Evolutionary conservation across 2,888 invertebrate genomes (phyloP).

Genomic region (Nephrocerus scutellatus): DNA sequence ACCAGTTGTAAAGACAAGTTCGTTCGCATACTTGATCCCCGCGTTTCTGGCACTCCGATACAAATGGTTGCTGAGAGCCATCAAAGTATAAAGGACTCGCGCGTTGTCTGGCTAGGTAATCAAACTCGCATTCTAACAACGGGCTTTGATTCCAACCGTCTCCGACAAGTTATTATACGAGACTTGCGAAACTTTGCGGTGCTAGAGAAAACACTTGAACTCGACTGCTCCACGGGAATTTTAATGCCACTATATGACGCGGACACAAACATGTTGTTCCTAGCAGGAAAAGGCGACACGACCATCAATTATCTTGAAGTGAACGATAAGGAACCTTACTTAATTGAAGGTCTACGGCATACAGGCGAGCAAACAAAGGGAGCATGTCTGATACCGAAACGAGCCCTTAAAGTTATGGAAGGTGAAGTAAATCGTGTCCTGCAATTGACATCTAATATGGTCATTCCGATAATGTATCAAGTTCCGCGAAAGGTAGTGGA

Average conservation of each 20-base stretch:
- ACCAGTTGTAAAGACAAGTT: constrained; percentile 90
- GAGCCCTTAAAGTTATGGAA: constrained; percentile 91
- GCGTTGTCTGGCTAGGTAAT: constrained; percentile 86
- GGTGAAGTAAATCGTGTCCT: constrained; percentile 90
- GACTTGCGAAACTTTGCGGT: constrained; percentile 75
- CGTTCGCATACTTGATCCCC: constrained; percentile 78
- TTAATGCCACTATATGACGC: constrained; percentile 88
- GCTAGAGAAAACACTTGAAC: constrained; percentile 68
- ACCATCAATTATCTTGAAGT: constrained; percentile 87
- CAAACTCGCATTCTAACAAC: constrained; percentile 78
- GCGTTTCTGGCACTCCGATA: constrained; percentile 55
- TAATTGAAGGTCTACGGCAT: constrained; percentile 82
- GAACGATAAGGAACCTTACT: constrained; percentile 77
- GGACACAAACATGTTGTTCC: constrained; percentile 91
- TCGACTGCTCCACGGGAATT: constrained; percentile 84
- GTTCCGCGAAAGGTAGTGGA: constrained; percentile 75
- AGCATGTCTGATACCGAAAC: constrained; percentile 84
- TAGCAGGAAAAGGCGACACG: constrained; percentile 92
- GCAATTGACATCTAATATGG: constrained; percentile 76
- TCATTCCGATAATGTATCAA: constrained; percentile 91
- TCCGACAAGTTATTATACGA: constrained; percentile 81
- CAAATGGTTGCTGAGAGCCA: constrained; percentile 67
- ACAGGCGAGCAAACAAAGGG: constrained; percentile 94
- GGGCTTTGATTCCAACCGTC: constrained; percentile 80
- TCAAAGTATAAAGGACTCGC: constrained; percentile 84